These are phyloP conservation scores for Tromatobia lineatoria DNA, from an alignment of 2,888 invertebrate genomes.

Conservation along the genomic window DNA sequence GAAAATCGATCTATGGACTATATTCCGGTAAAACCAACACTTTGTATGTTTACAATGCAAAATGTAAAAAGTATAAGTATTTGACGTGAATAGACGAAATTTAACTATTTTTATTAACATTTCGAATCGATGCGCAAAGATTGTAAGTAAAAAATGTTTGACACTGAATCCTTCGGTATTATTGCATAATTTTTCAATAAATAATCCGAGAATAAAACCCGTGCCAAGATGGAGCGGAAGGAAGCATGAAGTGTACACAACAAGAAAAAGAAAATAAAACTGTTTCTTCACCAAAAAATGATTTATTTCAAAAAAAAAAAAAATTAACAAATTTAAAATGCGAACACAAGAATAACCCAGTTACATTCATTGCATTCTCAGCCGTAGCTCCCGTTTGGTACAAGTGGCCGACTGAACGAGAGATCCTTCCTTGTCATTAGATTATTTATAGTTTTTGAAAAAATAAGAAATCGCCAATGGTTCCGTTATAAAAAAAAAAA, in stretches of 20 bases:
- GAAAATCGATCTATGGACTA: too few relatives aligned
- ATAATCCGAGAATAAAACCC: constrained; percentile 58
- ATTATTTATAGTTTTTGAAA: constrained; percentile 4
- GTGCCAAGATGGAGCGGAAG: constrained; percentile 77
- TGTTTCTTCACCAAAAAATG: constrained; percentile 68
- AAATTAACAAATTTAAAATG: constrained; percentile 68
- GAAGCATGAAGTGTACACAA: constrained; percentile 74
- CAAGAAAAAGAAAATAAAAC: constrained; percentile 76
- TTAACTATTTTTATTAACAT: not conserved
- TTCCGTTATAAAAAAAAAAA: constrained; percentile 50
- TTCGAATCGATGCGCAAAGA: not conserved
- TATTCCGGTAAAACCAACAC: too few relatives aligned
- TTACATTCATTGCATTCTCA: constrained; percentile 46
- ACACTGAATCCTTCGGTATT: not conserved
- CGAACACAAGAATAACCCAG: constrained; percentile 65
- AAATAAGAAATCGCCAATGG: constrained; percentile 53
- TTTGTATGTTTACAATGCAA: too few relatives aligned
- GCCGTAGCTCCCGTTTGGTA: constrained; percentile 25
- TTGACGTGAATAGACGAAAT: too few relatives aligned
- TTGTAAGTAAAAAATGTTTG: not conserved
- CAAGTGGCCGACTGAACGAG: not conserved
- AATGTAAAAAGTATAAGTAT: too few relatives aligned
- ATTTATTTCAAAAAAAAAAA: constrained; percentile 67
- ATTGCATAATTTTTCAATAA: not conserved
- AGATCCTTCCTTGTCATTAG: constrained; percentile 23